Percentiles rank a stretch among this genome's conserved stretches.
Conservation (phyloP, 2,113 vertebrate genomes). For the Pholis gunnellus region DNA sequence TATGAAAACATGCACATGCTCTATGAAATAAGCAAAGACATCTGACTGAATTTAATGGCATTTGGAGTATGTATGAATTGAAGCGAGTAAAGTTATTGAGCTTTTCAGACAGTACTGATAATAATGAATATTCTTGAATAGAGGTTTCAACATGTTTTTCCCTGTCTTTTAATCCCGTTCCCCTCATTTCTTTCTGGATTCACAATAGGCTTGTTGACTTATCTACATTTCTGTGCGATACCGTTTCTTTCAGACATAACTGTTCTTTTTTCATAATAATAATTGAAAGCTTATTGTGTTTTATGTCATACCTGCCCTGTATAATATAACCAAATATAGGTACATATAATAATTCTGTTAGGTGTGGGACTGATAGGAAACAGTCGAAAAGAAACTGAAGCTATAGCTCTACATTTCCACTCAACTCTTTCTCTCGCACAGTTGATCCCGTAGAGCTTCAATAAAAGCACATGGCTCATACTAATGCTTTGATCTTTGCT, state of each 20-base stretch:
- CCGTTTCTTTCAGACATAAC: not conserved
- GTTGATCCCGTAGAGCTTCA: conserved; percentile 41
- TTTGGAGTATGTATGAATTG: not conserved
- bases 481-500: conserved; percentile 58
- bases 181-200: not conserved
- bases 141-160: not conserved
- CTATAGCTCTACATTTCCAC: not conserved
- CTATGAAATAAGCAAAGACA: not conserved
- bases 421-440: not conserved
- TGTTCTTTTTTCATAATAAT: not conserved
- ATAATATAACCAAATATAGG: not conserved
- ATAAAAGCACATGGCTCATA: conserved; percentile 45
- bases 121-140: not conserved
- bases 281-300: not conserved
- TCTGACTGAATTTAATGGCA: not conserved
- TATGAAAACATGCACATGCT: not conserved
- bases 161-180: not conserved
- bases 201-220: not conserved
- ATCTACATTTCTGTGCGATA: not conserved
- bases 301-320: not conserved
- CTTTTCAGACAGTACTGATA: not conserved
- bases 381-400: conserved; percentile 11
- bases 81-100: not conserved
- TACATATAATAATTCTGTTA: not conserved
- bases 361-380: not conserved